These are phyloP conservation scores for Gobio gobio DNA, from an alignment of 2,113 vertebrate genomes.

Conservation along the genomic window DNA sequence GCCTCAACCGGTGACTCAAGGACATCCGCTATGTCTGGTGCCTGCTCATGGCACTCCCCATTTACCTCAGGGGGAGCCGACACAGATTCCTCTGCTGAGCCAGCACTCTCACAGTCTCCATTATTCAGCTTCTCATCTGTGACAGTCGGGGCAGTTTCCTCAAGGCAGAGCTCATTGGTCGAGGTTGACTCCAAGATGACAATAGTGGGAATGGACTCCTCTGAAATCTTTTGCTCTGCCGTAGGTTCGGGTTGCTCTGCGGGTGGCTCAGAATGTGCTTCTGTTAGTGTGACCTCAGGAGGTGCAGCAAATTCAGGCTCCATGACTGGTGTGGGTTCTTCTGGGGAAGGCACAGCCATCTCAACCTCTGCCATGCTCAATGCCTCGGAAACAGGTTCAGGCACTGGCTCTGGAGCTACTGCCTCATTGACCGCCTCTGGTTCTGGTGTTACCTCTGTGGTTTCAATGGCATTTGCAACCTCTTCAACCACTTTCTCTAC, in stretches of 20 bases:
- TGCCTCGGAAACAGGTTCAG: constrained; percentile 42
- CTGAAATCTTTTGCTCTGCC: constrained; percentile 36
- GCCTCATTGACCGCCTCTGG: constrained; percentile 44
- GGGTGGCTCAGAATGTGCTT: constrained; percentile 28
- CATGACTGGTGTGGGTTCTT: constrained; percentile 42
- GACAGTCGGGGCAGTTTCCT: constrained; percentile 39
- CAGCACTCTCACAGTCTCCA: constrained; percentile 65
- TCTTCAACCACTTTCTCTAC: constrained; percentile 44
- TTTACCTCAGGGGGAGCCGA: constrained; percentile 63
- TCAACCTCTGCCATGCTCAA: constrained; percentile 4
- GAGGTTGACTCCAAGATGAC: constrained; percentile 71
- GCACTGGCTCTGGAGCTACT: constrained; percentile 45
- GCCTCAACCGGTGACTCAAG: constrained; percentile 58
- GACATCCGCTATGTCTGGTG: constrained; percentile 15
- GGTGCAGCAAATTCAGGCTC: constrained; percentile 36
- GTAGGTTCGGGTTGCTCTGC: constrained; percentile 9
- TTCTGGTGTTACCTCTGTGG: constrained; percentile 18
- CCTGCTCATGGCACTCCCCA: constrained; percentile 58
- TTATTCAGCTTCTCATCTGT: constrained; percentile 70
- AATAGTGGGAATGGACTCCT: constrained; percentile 70
- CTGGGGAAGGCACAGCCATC: background rate
- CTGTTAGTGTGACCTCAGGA: constrained; percentile 47
- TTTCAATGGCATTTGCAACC: constrained; percentile 41
- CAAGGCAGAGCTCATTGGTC: constrained; percentile 52
- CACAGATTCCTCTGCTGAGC: constrained; percentile 50